A percentile compares a stretch with the other conserved stretches of the same genome.
Evolutionary conservation across 2,888 invertebrate genomes (phyloP).

Genomic region (Stenodera caucasica): DNA sequence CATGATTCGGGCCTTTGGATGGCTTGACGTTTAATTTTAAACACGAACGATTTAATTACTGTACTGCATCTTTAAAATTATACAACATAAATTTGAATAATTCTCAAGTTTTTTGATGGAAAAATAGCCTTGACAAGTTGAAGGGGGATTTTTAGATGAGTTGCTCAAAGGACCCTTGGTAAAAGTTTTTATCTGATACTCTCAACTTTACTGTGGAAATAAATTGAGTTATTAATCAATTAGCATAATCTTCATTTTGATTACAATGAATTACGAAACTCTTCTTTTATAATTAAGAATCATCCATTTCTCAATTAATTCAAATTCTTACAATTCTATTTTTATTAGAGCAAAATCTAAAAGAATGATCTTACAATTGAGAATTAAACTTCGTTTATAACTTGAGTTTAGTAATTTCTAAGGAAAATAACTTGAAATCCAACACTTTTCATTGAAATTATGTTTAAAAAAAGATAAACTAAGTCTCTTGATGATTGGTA

Average conservation of each 20-base stretch:
- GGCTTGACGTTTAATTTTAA: neutral
- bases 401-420: too few species aligned
- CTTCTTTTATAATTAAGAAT: neutral
- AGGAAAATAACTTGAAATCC: neutral
- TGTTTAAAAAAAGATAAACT: neutral
- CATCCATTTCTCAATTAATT: neutral
- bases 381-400: too few species aligned
- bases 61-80: neutral
- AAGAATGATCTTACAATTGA: too few species aligned
- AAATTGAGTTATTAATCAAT: conserved; percentile 3
- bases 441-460: neutral
- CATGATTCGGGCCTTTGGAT: neutral
- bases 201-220: neutral
- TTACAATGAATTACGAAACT: neutral
- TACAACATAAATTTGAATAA: neutral
- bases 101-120: neutral
- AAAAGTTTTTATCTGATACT: neutral
- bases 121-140: neutral
- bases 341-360: too few species aligned
- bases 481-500: neutral
- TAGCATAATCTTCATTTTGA: neutral
- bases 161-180: neutral
- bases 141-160: neutral
- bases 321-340: too few species aligned
- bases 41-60: neutral